A percentile compares a stretch with the other conserved stretches of the same genome.
Conservation (phyloP, 2,888 invertebrate genomes). For the Crematogaster levior region DNA sequence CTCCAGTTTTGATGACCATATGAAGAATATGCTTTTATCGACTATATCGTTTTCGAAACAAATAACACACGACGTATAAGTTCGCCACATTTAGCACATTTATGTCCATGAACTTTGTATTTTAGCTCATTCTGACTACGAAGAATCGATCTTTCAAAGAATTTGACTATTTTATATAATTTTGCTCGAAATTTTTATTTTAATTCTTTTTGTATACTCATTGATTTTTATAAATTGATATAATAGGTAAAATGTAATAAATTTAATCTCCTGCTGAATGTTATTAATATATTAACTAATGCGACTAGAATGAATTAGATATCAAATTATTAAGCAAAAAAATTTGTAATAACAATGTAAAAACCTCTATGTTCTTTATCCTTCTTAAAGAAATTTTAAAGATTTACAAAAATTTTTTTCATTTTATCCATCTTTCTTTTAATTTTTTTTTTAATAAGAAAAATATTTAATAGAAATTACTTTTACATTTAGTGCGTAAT, state of each 20-base stretch:
- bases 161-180: not conserved
- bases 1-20: conserved; percentile 31
- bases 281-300: not conserved
- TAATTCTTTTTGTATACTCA: not conserved
- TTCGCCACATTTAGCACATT: not conserved
- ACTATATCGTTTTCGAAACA: not conserved
- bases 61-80: not conserved
- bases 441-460: conserved; percentile 16
- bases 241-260: not conserved
- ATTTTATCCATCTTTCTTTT: not conserved
- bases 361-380: not conserved
- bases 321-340: not conserved
- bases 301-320: not conserved
- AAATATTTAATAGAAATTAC: not conserved
- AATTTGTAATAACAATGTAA: not conserved
- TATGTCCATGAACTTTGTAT: not conserved
- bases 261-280: not conserved
- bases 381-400: not conserved
- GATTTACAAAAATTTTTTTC: not conserved
- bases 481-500: not conserved
- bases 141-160: not conserved
- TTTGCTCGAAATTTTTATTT: not conserved
- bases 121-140: not conserved
- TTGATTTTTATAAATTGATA: not conserved
- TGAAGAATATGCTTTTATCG: conserved; percentile 36